Base-by-base conservation (phyloP, 2,888 invertebrate species). In the Andrena dorsata region DNA sequence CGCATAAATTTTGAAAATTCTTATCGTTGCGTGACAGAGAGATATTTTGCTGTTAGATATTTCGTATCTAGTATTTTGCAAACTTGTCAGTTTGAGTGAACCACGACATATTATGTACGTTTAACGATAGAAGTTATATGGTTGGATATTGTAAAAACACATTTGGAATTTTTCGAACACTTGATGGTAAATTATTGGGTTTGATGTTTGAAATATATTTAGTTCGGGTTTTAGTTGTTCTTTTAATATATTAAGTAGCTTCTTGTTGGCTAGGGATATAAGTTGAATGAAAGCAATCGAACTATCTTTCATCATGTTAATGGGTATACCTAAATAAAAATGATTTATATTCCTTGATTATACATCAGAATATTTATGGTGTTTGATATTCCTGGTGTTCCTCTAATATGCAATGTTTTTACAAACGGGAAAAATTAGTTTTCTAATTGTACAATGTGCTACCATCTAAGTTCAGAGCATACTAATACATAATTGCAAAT, bases 371-470 rank as follows among this genome's bases (percentile, higher is more conserved):
- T 53, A 35, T 63, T 64, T 23, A 0, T 51, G 5, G 23, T 49
- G n/a, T 20, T 49, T 32, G 5, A 3, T 23, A 23, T 3, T n/a
- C n/a, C n/a, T n/a, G n/a, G n/a, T n/a, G 75, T 75, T 47, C 7
- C 8, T 51, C n/a, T 2, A 26, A 8, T n/a, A 2, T 32, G 47
- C n/a, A 8, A 32, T 20, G 8, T 49, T 32, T 49, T 47, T 32
- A 5, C 13, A 13, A 74, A 5, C 47, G 10, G 32, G 23, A 74
- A 60, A 74, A 74, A 20, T 66, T 16, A 20, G n/a, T 60, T 74
- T 74, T 68, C 74, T 74, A 74, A 74, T 74, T 35, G 47, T 66
- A 66, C 41, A 41, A 4, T 8, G 23, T 32, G 60, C 23, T 20
- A 35, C 3, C 26, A 28, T 5, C 13, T 51, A 61, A 41, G 35